Percentiles rank a stretch among this genome's conserved stretches.
Evolutionary conservation across 2,797 vertebrate species (phyloP).

Genomic region (Fringilla coelebs): DNA sequence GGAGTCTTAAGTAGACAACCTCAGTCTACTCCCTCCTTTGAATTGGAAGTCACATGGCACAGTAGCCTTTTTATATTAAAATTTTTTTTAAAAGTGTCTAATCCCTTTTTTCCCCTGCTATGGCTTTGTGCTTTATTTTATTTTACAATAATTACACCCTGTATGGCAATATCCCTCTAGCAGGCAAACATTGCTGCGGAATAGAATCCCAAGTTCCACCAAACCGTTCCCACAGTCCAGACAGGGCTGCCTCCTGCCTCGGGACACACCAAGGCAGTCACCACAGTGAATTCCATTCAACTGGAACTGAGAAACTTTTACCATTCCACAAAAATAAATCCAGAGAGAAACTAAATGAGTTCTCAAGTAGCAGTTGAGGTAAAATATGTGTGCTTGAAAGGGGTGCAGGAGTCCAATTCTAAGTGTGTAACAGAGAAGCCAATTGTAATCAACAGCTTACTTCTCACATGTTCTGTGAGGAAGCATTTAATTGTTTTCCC

Average conservation of each 20-base stretch:
- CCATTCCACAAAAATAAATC: not conserved
- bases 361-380: not conserved
- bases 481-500: not conserved
- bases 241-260: not conserved
- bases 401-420: not conserved
- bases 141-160: not conserved
- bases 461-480: not conserved
- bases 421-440: not conserved
- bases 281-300: conserved; percentile 21
- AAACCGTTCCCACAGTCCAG: not conserved
- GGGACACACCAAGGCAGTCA: not conserved
- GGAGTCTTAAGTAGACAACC: not conserved
- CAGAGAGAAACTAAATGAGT: not conserved
- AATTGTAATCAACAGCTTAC: not conserved
- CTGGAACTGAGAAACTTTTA: not conserved
- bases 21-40: conserved; percentile 28
- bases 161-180: not conserved
- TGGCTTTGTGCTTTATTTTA: not conserved
- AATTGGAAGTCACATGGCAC: conserved; percentile 3
- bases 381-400: not conserved
- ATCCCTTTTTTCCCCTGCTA: not conserved
- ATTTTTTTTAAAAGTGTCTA: not conserved
- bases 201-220: not conserved
- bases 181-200: not conserved
- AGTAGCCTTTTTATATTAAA: not conserved